Conservation (phyloP, 2,113 vertebrate genomes). For the Dromas ardeola region DNA sequence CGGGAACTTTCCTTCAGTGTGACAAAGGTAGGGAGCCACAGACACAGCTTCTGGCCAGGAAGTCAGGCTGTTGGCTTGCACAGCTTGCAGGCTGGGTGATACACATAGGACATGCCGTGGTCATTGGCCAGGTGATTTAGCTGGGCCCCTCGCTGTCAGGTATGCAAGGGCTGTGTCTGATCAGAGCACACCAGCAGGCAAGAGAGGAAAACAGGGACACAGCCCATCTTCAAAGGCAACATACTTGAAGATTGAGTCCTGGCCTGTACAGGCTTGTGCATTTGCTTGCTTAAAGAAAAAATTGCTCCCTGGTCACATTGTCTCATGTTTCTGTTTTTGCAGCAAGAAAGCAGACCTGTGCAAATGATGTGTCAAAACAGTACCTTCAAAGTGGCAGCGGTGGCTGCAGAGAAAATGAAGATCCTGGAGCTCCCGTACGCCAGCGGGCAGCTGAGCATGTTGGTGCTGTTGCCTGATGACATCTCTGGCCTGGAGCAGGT, state of each 20-base stretch:
- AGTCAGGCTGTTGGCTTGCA: neutral
- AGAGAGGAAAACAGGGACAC: neutral
- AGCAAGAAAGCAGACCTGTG: constrained; percentile 30
- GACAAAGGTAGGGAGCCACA: neutral
- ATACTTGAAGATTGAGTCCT: neutral
- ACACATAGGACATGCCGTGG: neutral
- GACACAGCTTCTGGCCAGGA: neutral
- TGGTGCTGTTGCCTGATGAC: constrained; percentile 12
- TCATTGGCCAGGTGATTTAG: neutral
- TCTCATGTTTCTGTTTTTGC: neutral
- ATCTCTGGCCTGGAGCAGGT: constrained; percentile 31
- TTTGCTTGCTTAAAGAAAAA: neutral
- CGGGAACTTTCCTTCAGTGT: neutral
- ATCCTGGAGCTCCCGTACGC: neutral
- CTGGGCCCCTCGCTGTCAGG: neutral
- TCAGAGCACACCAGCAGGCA: neutral
- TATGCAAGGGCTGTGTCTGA: neutral
- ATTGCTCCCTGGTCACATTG: accelerated
- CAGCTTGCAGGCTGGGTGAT: neutral
- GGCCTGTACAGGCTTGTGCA: neutral
- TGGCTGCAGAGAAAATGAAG: neutral
- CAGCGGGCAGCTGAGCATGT: neutral
- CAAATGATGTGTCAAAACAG: constrained; percentile 16
- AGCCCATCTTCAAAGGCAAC: neutral
- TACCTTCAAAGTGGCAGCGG: neutral